Evolutionary conservation across 2,888 invertebrate species (phyloP).

Genomic region (Sicus ferrugineus): DNA sequence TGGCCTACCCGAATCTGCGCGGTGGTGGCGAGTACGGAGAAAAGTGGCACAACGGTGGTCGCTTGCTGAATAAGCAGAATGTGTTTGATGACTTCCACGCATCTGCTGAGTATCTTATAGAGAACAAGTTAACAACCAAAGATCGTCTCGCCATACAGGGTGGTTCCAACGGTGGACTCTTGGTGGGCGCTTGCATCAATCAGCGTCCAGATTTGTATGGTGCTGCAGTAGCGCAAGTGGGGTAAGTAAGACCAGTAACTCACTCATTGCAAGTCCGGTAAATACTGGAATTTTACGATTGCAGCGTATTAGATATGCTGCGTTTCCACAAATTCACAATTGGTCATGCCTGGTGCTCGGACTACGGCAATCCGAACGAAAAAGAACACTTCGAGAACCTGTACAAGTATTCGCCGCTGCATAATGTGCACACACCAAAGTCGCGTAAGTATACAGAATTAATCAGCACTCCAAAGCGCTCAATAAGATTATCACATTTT

Average conservation of each 20-base stretch:
- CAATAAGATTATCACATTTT: background rate
- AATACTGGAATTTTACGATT: conserved; percentile 43
- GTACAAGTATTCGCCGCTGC: conserved; percentile 89
- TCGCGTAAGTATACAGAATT: conserved; percentile 33
- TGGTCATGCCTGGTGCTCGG: conserved; percentile 95
- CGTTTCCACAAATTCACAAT: conserved; percentile 98
- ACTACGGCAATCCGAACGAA: conserved; percentile 92
- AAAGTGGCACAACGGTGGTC: conserved; percentile 95
- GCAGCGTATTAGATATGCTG: conserved; percentile 95
- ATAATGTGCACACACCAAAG: conserved; percentile 80
- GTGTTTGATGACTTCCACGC: conserved; percentile 95
- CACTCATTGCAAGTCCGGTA: background rate
- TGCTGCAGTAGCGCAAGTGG: conserved; percentile 92
- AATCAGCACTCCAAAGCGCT: background rate
- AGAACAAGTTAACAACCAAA: conserved; percentile 79
- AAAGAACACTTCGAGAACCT: conserved; percentile 86
- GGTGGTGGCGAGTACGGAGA: conserved; percentile 99
- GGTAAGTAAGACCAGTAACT: conserved; percentile 67
- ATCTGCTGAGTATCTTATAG: conserved; percentile 88
- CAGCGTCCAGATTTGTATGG: conserved; percentile 95
- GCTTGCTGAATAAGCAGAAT: conserved; percentile 92
- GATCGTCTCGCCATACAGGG: conserved; percentile 87
- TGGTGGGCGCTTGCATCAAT: conserved; percentile 94
- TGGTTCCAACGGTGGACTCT: conserved; percentile 95
- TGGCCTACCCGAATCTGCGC: conserved; percentile 92